Evolutionary conservation across 2,888 invertebrate species (phyloP), one percentile per base, ranked within the genome.

Genomic region (Microctonus brassicae): DNA sequence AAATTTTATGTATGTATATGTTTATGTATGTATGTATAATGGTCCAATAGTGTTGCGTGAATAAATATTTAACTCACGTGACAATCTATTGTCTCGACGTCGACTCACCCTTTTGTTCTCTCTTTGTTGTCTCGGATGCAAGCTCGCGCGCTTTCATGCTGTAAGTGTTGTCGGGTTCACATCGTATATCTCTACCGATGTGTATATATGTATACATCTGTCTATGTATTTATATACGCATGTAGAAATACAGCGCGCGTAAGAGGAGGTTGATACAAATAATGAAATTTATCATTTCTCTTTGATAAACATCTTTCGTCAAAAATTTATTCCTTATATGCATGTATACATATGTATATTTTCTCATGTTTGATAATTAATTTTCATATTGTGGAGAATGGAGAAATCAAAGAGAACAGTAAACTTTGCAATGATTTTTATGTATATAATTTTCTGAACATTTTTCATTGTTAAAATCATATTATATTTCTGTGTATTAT

Each of bases 61-160:
- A 68, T 68, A 68, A 68, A 69, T 61, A 69, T 69, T 69, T 62
- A 69, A 69, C 69, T 61, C 61, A 39, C 69, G 61, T 29, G 33
- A 62, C 69, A 62, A 69, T 26, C 53, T 62, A 69, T 62, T 69
- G 69, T 69, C 55, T 69, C 61, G 69, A 55, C 62, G 55, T 62
- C 39, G 69, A 34, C 39, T 69, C 24, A 24, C 11, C 67, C 68
- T 55, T 69, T 69, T 69, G 69, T 69, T 62, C 29, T 58, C 39
- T 69, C 69, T 69, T 69, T 69, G 68, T 68, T 68, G 68, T 68
- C 61, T 60, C 68, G 60, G 34, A 34, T 33, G 66, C 36, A 36
- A 29, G 69, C 62, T 69, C 55, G 61, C 47, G 39, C 39, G 39
- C 39, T n/a, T 69, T 69, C 69, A 69, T 34, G 62, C 69, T 62